Percentiles rank a stretch among this genome's conserved stretches.
These are phyloP conservation scores for Larimichthys crocea DNA, from an alignment of 2,113 vertebrate genomes.

Conservation along the genomic window DNA sequence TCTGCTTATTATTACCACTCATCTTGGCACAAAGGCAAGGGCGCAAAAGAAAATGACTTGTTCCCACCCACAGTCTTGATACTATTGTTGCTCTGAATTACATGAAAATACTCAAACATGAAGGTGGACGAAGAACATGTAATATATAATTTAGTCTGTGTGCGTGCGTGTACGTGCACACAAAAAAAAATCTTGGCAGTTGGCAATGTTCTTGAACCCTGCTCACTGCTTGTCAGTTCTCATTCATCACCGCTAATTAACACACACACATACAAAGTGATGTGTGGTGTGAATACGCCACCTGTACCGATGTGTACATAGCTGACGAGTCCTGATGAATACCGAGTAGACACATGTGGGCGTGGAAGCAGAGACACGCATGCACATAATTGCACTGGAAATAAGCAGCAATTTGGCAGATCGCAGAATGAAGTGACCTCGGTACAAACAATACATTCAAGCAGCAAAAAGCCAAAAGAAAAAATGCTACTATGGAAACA, in stretches of 20 bases:
- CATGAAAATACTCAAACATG: conserved; percentile 23
- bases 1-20: not conserved
- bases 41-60: conserved; percentile 19
- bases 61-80: not conserved
- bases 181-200: conserved; percentile 43
- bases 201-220: conserved; percentile 57
- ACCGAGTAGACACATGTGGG: conserved; percentile 28
- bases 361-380: not conserved
- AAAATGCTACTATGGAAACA: conserved; percentile 10
- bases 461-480: conserved; percentile 3
- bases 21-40: conserved; percentile 2
- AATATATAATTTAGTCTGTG: conserved; percentile 17
- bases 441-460: conserved; percentile 8
- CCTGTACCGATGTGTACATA: conserved; percentile 54
- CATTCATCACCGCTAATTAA: conserved; percentile 64
- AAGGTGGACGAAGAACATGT: conserved; percentile 3
- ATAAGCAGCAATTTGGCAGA: not conserved
- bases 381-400: not conserved
- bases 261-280: conserved; percentile 36
- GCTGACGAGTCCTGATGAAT: conserved; percentile 56
- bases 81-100: conserved; percentile 30
- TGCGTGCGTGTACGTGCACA: not conserved
- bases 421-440: conserved; percentile 11
- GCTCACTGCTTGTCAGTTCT: conserved; percentile 49
- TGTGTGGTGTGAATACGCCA: conserved; percentile 65